Conservation (phyloP, 2,888 invertebrate genomes). For the Cyclophora albipunctata region DNA sequence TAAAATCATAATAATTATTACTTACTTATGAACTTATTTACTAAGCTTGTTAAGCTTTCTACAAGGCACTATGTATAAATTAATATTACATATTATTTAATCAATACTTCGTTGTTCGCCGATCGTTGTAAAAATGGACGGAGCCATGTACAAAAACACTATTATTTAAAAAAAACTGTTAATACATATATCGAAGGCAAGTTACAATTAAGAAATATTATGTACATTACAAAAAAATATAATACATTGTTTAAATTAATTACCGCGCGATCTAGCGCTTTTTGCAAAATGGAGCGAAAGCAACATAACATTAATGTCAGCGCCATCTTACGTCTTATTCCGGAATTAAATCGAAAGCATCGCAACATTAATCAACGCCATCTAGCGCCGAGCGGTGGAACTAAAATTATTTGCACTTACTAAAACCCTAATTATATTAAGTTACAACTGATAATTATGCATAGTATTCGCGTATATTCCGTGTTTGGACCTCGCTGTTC, state of each 20-base stretch:
- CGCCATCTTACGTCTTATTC: slow-evolving; percentile 25
- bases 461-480: slow-evolving; percentile 79
- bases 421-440: slow-evolving; percentile 1
- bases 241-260: not conserved
- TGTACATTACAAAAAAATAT: no score
- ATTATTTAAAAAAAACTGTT: no score
- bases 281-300: no score
- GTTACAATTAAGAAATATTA: no score
- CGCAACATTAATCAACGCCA: slow-evolving; percentile 7
- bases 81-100: no score
- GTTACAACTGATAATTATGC: slow-evolving; percentile 81
- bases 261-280: not conserved
- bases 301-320: slow-evolving; percentile 9
- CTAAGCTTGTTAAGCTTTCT: slow-evolving; percentile 17
- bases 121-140: not conserved
- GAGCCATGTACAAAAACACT: no score
- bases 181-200: no score
- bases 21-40: slow-evolving; percentile 3
- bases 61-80: slow-evolving; percentile 24
- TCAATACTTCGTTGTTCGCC: not conserved
- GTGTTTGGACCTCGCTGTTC: slow-evolving; percentile 79
- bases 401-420: slow-evolving; percentile 1
- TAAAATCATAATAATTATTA: slow-evolving; percentile 7
- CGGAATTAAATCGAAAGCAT: slow-evolving; percentile 8
- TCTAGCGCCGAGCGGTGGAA: slow-evolving; percentile 2